A percentile compares a stretch with the other conserved stretches of the same genome.
phyloP scores from a whole-genome alignment of 2,888 invertebrate genomes.

The Ditula angustiorana region DNA sequence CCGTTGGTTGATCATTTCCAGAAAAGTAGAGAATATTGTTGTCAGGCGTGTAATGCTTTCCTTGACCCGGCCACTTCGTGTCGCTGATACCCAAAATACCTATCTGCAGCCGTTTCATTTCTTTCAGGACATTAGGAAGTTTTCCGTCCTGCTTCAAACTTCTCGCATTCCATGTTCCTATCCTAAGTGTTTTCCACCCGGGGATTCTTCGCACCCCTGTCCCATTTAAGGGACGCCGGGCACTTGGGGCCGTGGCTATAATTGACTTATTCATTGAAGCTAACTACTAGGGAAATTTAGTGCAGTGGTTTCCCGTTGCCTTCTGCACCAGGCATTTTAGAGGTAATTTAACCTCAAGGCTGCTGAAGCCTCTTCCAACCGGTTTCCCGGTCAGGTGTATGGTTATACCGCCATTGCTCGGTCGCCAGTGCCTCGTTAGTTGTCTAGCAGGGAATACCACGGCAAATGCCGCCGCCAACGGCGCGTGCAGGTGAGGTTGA shows the following conservation, averaged over 20 bases:
- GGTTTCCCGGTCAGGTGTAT: not conserved
- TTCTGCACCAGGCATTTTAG: conserved; percentile 3
- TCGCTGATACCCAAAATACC: not conserved
- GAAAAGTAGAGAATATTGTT: not conserved
- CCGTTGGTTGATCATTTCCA: not conserved
- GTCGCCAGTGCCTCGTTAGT: not conserved
- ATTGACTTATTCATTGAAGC: not conserved
- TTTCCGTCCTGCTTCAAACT: conserved; percentile 4
- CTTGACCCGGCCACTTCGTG: not conserved
- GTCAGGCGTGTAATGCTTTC: not conserved
- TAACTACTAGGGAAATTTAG: conserved; percentile 8
- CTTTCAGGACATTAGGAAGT: not conserved
- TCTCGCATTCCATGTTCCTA: not conserved
- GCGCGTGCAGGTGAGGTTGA: no score
- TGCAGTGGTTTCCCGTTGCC: conserved; percentile 13
- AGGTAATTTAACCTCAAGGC: not conserved
- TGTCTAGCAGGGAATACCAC: not conserved
- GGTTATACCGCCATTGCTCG: not conserved
- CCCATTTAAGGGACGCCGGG: conserved; percentile 8
- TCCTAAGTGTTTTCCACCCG: conserved; percentile 1
- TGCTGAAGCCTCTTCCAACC: no score
- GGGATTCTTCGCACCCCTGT: conserved; percentile 9
- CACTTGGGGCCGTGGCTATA: conserved; percentile 8
- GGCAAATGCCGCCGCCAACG: not conserved
- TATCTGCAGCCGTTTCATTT: not conserved